These are phyloP conservation scores for Lota lota DNA, from an alignment of 2,113 vertebrate genomes.

Conservation along the genomic window DNA sequence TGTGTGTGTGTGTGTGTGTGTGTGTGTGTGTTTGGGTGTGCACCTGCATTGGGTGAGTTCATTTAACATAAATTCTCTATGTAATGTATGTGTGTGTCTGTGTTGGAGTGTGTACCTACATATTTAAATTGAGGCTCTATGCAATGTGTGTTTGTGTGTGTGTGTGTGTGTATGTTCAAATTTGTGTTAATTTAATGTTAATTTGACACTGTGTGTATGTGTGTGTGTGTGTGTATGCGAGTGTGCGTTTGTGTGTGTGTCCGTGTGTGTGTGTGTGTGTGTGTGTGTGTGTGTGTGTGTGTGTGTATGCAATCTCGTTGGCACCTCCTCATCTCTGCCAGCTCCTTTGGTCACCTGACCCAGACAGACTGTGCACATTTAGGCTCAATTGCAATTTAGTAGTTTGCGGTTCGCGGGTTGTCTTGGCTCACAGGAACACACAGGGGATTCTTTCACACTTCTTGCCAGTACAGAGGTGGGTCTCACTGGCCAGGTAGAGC, in stretches of 20 bases:
- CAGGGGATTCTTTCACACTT: slow-evolving; percentile 63
- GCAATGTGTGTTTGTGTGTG: not conserved
- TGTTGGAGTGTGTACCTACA: too few species aligned
- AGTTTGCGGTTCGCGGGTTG: not conserved
- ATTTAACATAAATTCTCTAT: too few species aligned
- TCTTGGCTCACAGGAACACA: slow-evolving; percentile 49
- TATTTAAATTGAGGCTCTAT: too few species aligned
- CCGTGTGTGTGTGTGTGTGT: slow-evolving; percentile 57
- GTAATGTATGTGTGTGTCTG: too few species aligned
- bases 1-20: slow-evolving; percentile 2
- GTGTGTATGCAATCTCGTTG: slow-evolving; percentile 49
- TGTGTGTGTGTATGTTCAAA: not conserved
- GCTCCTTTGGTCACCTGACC: too few species aligned
- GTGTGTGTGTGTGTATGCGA: slow-evolving; percentile 42
- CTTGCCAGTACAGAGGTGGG: slow-evolving; percentile 54
- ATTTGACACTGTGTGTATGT: not conserved
- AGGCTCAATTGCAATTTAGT: too few species aligned
- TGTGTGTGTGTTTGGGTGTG: not conserved
- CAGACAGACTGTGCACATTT: too few species aligned
- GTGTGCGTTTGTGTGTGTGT: slow-evolving; percentile 53
- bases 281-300: slow-evolving; percentile 63
- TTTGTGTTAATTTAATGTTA: too few species aligned
- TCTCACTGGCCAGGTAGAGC: slow-evolving; percentile 58
- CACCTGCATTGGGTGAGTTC: too few species aligned
- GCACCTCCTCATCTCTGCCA: not conserved